Evolutionary conservation across 2,113 vertebrate species (phyloP).

Genomic region (Okapia johnstoni): DNA sequence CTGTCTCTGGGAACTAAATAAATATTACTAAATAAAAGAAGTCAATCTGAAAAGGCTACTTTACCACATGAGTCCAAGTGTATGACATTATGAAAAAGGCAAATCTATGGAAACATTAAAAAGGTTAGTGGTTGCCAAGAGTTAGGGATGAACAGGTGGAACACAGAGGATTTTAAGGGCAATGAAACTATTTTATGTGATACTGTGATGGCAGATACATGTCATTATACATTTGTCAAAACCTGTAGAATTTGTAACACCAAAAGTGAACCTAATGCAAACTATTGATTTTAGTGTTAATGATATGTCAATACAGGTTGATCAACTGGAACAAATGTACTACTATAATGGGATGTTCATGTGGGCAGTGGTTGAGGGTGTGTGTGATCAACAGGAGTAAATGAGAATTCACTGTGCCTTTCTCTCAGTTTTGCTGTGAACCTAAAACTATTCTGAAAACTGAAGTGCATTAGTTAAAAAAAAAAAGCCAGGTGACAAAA

Average conservation of each 20-base stretch:
- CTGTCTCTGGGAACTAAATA: neutral
- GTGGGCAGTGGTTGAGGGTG: neutral
- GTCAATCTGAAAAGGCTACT: neutral
- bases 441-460: neutral
- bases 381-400: neutral
- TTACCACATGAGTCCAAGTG: neutral
- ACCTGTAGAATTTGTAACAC: neutral
- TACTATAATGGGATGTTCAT: neutral
- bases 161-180: neutral
- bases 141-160: neutral
- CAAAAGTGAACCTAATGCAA: neutral
- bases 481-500: neutral
- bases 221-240: neutral
- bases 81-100: neutral
- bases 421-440: neutral
- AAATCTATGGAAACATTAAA: neutral
- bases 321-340: neutral
- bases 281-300: neutral
- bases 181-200: neutral
- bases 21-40: neutral
- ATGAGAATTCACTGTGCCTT: neutral
- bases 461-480: neutral
- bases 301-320: neutral
- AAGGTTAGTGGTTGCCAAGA: neutral
- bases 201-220: neutral